phyloP scores from a whole-genome alignment of 2,797 vertebrate species.

The Spinus olivaceus region DNA sequence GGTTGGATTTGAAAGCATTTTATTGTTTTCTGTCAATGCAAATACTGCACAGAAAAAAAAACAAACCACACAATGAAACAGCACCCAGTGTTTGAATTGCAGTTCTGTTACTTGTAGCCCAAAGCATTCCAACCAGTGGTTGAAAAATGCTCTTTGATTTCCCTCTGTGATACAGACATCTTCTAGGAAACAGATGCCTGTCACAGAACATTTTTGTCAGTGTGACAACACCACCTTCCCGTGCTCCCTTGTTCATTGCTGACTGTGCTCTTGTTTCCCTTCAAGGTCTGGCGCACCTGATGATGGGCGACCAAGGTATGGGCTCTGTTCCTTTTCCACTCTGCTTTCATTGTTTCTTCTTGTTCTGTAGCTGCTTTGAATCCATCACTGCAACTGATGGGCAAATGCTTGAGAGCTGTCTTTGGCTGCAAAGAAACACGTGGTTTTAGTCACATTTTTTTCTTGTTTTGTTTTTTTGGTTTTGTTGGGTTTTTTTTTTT shows the following conservation, averaged over 20 bases:
- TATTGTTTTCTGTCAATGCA: slow-evolving; percentile 48
- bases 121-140: slow-evolving; percentile 85
- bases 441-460: slow-evolving; percentile 77
- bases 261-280: slow-evolving; percentile 99
- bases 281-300: slow-evolving; percentile 99
- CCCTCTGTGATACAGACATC: slow-evolving; percentile 83
- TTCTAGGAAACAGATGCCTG: slow-evolving; percentile 85
- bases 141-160: slow-evolving; percentile 86
- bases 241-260: slow-evolving; percentile 95
- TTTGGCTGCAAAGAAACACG: slow-evolving; percentile 80
- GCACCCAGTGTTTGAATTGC: slow-evolving; percentile 66
- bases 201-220: slow-evolving; percentile 82
- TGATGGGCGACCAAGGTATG: slow-evolving; percentile 99
- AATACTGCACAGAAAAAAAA: slow-evolving; percentile 47
- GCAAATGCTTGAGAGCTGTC: slow-evolving; percentile 79
- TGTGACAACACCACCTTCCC: slow-evolving; percentile 88
- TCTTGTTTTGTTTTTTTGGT: background rate
- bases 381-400: slow-evolving; percentile 81
- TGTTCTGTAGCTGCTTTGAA: slow-evolving; percentile 79
- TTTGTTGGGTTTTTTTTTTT: background rate
- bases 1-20: slow-evolving; percentile 68
- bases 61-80: slow-evolving; percentile 38
- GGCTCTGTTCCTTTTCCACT: slow-evolving; percentile 91
- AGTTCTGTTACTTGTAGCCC: slow-evolving; percentile 72
- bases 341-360: slow-evolving; percentile 83